Evolutionary conservation across 2,888 invertebrate genomes (phyloP).

Genomic region (Pammene fasciana): DNA sequence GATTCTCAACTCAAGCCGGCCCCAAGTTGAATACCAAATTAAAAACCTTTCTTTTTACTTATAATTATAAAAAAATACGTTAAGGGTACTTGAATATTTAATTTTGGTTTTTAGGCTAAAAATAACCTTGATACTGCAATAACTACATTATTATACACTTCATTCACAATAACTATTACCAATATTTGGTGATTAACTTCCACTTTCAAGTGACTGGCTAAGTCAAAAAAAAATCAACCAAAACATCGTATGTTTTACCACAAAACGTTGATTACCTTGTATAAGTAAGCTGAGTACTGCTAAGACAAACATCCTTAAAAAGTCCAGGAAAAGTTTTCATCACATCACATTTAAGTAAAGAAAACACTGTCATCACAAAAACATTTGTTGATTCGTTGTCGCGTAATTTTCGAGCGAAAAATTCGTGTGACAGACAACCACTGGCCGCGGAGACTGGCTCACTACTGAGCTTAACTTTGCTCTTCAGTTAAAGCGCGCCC

Average conservation of each 20-base stretch:
- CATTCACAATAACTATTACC: neutral
- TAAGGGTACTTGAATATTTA: too few species aligned
- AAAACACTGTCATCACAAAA: slow-evolving; percentile 31
- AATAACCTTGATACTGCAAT: too few species aligned
- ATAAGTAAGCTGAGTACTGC: slow-evolving; percentile 71
- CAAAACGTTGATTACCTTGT: slow-evolving; percentile 63
- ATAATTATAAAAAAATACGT: too few species aligned
- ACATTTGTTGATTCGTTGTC: slow-evolving; percentile 3
- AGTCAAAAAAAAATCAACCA: neutral
- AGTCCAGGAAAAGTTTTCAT: slow-evolving; percentile 65
- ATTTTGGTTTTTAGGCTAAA: too few species aligned
- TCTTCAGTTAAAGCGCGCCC: slow-evolving; percentile 61
- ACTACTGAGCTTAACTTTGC: slow-evolving; percentile 63
- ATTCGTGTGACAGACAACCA: slow-evolving; percentile 53
- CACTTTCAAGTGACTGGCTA: neutral
- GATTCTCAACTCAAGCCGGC: too few species aligned
- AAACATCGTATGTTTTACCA: slow-evolving; percentile 13
- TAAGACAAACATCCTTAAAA: slow-evolving; percentile 76
- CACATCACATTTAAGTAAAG: slow-evolving; percentile 60
- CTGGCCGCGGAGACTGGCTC: slow-evolving; percentile 54
- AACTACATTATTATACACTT: neutral
- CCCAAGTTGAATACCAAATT: too few species aligned
- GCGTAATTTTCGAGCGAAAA: slow-evolving; percentile 48
- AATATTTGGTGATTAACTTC: neutral
- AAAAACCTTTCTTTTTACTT: too few species aligned